Percentiles rank a stretch among this genome's conserved stretches.
Evolutionary conservation across 2,888 invertebrate genomes (phyloP).

Genomic region (Piscicola geometra): DNA sequence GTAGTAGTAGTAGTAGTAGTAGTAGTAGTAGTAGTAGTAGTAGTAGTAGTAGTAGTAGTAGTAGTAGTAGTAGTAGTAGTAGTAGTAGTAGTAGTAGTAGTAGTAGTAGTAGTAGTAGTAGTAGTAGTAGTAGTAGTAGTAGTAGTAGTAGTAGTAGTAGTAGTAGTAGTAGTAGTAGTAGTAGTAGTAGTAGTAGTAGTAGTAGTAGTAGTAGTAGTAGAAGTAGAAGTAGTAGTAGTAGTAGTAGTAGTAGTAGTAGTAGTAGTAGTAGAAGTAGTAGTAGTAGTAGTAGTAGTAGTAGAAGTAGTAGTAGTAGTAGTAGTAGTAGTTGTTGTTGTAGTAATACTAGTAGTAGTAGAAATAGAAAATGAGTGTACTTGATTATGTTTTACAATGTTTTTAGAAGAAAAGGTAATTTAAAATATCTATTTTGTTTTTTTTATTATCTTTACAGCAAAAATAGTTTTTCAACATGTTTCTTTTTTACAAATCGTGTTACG

Average conservation of each 20-base stretch:
- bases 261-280: conserved; percentile 39
- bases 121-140: conserved; percentile 31
- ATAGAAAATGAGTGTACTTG: no score
- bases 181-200: conserved; percentile 37
- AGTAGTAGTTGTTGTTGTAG: no score
- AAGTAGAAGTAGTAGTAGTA: conserved; percentile 37
- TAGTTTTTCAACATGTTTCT: no score
- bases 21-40: conserved; percentile 21
- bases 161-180: conserved; percentile 33
- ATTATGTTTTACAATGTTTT: no score
- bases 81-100: conserved; percentile 27
- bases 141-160: conserved; percentile 15
- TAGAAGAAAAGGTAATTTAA: not conserved
- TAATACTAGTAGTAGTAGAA: no score
- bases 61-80: conserved; percentile 12
- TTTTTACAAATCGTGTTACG: no score
- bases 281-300: conserved; percentile 40
- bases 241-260: conserved; percentile 39
- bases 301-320: conserved; percentile 37
- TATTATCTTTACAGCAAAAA: no score
- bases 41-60: conserved; percentile 29
- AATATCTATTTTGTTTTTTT: no score
- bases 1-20: conserved; percentile 34
- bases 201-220: conserved; percentile 35
- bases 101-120: conserved; percentile 28